phyloP scores from a whole-genome alignment of 2,113 vertebrate species.

The Campylorhamphus procurvoides region DNA sequence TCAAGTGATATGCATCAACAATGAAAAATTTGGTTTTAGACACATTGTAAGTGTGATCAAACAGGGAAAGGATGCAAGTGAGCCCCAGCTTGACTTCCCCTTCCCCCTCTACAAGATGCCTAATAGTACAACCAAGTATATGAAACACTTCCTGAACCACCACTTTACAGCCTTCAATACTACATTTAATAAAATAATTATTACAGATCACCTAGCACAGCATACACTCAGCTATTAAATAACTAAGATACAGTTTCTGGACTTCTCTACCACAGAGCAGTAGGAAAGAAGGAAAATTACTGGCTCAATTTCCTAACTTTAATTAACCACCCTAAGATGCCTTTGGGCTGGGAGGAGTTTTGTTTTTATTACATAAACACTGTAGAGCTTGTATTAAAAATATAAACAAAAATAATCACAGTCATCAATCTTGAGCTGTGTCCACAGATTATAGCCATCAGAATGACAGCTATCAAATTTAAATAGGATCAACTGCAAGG shows the following conservation, averaged over 20 bases:
- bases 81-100: not conserved
- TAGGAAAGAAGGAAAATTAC: not conserved
- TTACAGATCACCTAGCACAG: not conserved
- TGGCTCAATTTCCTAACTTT: not conserved
- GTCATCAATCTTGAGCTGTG: not conserved
- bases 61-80: not conserved
- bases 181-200: not conserved
- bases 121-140: not conserved
- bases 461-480: not conserved
- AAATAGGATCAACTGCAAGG: not conserved
- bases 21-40: not conserved
- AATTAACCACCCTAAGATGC: not conserved
- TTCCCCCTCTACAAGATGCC: not conserved
- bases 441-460: not conserved
- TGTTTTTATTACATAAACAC: not conserved
- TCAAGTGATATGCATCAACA: not conserved
- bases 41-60: not conserved
- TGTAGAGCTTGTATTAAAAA: not conserved
- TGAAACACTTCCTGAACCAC: not conserved
- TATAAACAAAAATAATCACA: not conserved
- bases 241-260: not conserved
- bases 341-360: not conserved
- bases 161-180: not conserved
- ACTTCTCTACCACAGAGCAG: not conserved
- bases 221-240: not conserved